Evolutionary conservation across 2,888 invertebrate species (phyloP).

Genomic region (Nemapogon koenigi): DNA sequence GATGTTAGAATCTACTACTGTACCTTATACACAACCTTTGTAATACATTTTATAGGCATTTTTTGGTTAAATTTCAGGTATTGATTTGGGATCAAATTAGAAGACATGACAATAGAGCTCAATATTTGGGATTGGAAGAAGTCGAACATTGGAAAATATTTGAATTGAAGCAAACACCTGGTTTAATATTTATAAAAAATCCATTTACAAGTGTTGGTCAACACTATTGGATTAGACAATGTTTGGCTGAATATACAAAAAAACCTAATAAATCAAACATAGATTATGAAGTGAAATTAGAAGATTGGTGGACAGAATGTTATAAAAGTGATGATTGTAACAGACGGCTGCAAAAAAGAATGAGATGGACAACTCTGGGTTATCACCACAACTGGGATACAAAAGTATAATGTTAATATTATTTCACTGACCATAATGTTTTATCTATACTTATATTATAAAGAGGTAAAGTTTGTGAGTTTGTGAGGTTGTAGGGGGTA

Average conservation of each 20-base stretch:
- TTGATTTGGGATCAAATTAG: not conserved
- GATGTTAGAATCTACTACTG: constrained; percentile 11
- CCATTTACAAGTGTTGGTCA: constrained; percentile 83
- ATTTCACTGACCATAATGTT: too few species aligned
- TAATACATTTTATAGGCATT: constrained; percentile 6
- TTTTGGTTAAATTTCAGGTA: not conserved
- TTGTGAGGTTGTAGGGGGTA: too few species aligned
- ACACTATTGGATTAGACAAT: constrained; percentile 82
- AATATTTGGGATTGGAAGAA: constrained; percentile 30
- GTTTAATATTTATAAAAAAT: constrained; percentile 82
- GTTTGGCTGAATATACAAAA: constrained; percentile 77
- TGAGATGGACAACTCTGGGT: constrained; percentile 96
- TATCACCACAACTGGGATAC: constrained; percentile 99
- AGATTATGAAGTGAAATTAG: constrained; percentile 48
- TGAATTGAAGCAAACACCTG: constrained; percentile 67
- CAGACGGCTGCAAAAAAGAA: constrained; percentile 40
- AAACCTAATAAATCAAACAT: constrained; percentile 77
- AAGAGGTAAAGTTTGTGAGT: too few species aligned
- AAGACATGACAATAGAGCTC: constrained; percentile 25
- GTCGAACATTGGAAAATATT: constrained; percentile 68
- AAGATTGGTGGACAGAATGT: constrained; percentile 72
- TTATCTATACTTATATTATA: too few species aligned
- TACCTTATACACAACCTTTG: not conserved
- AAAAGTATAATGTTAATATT: constrained; percentile 68
- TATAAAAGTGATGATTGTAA: constrained; percentile 41